Base-by-base conservation (phyloP, 1,140 invertebrate genomes). In the Atta colombica region DNA sequence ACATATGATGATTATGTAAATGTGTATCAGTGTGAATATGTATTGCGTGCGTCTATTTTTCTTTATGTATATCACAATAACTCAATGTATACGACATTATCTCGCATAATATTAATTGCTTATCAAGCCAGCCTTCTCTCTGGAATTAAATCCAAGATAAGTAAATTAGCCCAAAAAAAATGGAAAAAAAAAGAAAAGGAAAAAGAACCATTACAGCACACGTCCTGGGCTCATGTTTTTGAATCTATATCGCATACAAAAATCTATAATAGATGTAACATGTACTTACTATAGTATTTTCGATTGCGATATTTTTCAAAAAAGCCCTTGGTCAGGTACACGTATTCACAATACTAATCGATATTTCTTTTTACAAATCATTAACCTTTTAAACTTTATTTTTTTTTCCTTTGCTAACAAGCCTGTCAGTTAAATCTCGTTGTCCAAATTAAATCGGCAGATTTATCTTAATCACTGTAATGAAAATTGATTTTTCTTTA, bases 51-150 rank as follows among this genome's bases (percentile, higher is more conserved):
- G 21, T 35, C 4, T 75, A 0, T 60, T 63, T 63, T 28, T 45
- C 2, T 63, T 66, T 77, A 4, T 66, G 39, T 86, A 77, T 88
- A 90, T 90, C 89, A 90, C 89, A 90, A 85, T 80, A 89, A 85
- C 68, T 90, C 77, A 82, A 80, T 87, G 71, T 77, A 68, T 85
- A 90, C 45, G 63, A 78, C 87, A 90, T 66, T 72, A 85, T 77
- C 75, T 71, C 77, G 78, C 71, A 87, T 75, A 81, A 58, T 65
- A 87, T 53, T 89, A 80, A 85, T 72, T 49, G 68, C 77, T 80
- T 51, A 28, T 66, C 72, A 88, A 85, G 66, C 80, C 88, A 90
- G 88, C 80, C 80, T 90, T 90, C 35, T 68, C n/a, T 51, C 71
- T 16, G 80, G 75, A 90, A 86, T 86, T 85, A 75, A 86, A 88